These are phyloP conservation scores for Globia sparganii DNA, from an alignment of 2,888 invertebrate species.

Conservation along the genomic window DNA sequence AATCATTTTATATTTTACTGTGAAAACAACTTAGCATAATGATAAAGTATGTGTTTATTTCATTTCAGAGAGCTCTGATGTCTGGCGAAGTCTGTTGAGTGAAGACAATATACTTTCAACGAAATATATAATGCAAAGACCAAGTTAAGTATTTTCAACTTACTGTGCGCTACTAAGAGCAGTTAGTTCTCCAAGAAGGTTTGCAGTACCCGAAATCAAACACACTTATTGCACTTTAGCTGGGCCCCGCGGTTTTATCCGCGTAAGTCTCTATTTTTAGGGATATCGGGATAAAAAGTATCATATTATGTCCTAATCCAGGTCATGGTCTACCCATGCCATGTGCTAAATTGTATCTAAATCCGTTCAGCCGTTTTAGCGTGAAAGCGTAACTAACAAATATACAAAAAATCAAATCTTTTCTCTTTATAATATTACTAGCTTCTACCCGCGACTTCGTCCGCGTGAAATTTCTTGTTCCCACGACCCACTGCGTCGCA, in stretches of 20 bases:
- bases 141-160: background rate
- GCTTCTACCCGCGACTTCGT: too few relatives aligned
- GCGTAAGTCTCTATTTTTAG: background rate
- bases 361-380: too few relatives aligned
- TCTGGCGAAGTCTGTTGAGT: background rate
- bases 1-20: background rate
- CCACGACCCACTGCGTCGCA: too few relatives aligned
- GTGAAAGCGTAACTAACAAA: too few relatives aligned
- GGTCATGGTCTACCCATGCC: background rate
- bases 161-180: background rate
- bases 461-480: too few relatives aligned
- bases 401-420: too few relatives aligned
- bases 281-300: background rate
- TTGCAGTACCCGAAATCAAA: background rate
- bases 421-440: too few relatives aligned
- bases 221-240: background rate
- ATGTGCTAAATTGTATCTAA: background rate
- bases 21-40: background rate
- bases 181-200: background rate
- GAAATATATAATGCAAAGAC: conserved; percentile 2
- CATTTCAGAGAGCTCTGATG: background rate
- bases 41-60: conserved; percentile 3
- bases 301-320: background rate
- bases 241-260: background rate
- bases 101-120: background rate